Evolutionary conservation across 1,140 invertebrate genomes (phyloP).

Genomic region (Drusus annulatus): DNA sequence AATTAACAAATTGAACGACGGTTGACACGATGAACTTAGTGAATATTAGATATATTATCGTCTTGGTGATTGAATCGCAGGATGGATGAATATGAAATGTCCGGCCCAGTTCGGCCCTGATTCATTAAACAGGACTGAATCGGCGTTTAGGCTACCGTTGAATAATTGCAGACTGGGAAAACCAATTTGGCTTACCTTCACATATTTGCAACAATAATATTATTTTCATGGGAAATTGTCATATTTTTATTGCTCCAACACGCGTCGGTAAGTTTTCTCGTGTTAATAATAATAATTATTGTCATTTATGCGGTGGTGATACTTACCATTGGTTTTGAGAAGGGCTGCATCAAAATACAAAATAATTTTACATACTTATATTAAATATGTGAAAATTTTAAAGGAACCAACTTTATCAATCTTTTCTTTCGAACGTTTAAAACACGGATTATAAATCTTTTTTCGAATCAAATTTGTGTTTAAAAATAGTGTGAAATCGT

Average conservation of each 20-base stretch:
- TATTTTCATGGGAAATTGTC: no score
- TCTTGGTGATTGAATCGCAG: not conserved
- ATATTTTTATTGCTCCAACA: no score
- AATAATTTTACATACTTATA: slow-evolving; percentile 29
- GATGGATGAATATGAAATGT: slow-evolving; percentile 1
- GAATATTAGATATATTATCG: not conserved
- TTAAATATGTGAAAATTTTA: slow-evolving; percentile 18
- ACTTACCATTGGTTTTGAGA: not conserved
- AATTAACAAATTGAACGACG: no score
- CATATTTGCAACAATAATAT: no score
- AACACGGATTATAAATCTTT: no score
- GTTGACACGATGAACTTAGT: not conserved
- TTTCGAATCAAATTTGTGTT: not conserved
- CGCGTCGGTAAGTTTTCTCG: no score
- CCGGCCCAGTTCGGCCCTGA: slow-evolving; percentile 18
- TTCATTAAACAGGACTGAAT: not conserved
- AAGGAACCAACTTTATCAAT: no score
- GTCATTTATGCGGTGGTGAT: not conserved
- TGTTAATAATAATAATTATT: no score
- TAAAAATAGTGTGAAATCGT: not conserved
- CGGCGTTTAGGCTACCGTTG: slow-evolving; percentile 15
- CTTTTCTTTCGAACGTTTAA: no score
- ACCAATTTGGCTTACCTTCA: not conserved
- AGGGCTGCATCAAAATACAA: not conserved
- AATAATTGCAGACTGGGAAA: not conserved